Evolutionary conservation across 2,113 vertebrate genomes (phyloP).

Genomic region (Orycteropus afer): DNA sequence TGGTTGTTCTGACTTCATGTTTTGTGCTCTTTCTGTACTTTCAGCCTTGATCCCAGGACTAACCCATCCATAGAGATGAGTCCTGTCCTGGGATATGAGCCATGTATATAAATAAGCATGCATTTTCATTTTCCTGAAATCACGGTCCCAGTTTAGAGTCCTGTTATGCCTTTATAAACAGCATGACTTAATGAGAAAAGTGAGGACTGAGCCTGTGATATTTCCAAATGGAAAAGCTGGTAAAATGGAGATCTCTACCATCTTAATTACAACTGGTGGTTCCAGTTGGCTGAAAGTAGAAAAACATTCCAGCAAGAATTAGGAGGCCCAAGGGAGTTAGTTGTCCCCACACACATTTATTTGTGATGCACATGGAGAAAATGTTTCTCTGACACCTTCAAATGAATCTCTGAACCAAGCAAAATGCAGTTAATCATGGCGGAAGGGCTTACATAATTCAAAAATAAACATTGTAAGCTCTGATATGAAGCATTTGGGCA

Average conservation of each 20-base stretch:
- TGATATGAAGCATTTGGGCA: constrained; percentile 39
- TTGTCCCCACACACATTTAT: neutral
- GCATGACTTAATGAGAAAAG: neutral
- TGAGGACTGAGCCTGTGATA: neutral
- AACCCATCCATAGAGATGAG: neutral
- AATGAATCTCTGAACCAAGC: constrained; percentile 63
- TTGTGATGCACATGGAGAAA: constrained; percentile 51
- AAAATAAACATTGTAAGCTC: constrained; percentile 42
- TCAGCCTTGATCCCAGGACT: neutral
- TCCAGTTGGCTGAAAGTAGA: neutral
- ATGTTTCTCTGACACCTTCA: constrained; percentile 63
- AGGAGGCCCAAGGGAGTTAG: constrained; percentile 47
- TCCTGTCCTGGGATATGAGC: neutral
- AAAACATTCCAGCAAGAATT: constrained; percentile 44
- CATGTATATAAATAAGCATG: neutral
- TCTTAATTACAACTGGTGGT: neutral
- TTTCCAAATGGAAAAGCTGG: constrained; percentile 29
- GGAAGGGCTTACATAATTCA: constrained; percentile 62
- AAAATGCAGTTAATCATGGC: constrained; percentile 61
- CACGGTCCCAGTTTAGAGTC: neutral
- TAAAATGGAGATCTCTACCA: constrained; percentile 46
- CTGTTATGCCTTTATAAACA: neutral
- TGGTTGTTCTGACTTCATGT: neutral
- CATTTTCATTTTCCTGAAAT: constrained; percentile 46
- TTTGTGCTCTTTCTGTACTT: neutral